These are phyloP conservation scores for Hoplodrina blanda DNA, from an alignment of 2,888 invertebrate species.

Conservation along the genomic window DNA sequence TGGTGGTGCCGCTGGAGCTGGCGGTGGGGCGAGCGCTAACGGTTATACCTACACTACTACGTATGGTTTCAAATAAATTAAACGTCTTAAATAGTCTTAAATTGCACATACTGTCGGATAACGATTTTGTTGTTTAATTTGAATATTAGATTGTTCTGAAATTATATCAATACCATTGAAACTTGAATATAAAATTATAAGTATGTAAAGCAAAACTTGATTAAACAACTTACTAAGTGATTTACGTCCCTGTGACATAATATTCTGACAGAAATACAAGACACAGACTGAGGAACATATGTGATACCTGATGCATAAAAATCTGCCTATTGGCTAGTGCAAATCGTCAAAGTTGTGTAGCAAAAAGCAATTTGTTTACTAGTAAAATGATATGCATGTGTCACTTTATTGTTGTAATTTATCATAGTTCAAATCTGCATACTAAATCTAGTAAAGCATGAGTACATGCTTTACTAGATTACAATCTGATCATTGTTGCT, in stretches of 20 bases:
- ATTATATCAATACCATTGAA: conserved; percentile 1
- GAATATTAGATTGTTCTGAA: neutral
- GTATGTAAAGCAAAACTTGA: neutral
- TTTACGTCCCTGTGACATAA: neutral
- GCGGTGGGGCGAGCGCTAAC: conserved; percentile 1
- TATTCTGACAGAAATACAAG: conserved; percentile 18
- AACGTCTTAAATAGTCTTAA: conserved; percentile 13
- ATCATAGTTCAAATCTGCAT: neutral
- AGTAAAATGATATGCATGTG: neutral
- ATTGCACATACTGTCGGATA: neutral
- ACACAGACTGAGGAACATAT: neutral
- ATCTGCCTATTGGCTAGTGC: neutral
- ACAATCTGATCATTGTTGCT: neutral
- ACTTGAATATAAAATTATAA: neutral
- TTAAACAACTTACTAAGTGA: neutral
- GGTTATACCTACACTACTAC: conserved; percentile 30
- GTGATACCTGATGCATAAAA: neutral
- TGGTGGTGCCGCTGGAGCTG: neutral
- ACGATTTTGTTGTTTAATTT: conserved; percentile 10
- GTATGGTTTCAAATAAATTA: conserved; percentile 37
- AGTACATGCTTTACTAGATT: neutral
- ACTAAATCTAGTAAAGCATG: no score
- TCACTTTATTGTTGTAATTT: conserved; percentile 1
- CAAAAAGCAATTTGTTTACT: neutral
- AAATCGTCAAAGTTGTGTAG: neutral